Conservation (phyloP, 2,888 invertebrate genomes). For the Caprella mutica region DNA sequence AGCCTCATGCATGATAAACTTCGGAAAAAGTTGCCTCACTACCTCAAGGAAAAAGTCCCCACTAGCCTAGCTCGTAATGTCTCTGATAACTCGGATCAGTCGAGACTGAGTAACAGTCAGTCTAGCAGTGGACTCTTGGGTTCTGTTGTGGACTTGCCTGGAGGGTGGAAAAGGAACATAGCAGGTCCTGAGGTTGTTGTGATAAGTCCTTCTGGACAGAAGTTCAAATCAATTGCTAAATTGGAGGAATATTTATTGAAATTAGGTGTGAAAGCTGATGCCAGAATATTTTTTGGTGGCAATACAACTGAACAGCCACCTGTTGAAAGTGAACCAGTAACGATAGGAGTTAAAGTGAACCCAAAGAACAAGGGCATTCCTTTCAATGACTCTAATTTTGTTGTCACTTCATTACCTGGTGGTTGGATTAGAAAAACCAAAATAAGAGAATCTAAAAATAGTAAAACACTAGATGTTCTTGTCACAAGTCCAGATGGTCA, state of each 20-base stretch:
- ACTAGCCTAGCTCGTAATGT: conserved; percentile 29
- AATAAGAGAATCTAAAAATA: conserved; percentile 15
- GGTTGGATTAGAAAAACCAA: conserved; percentile 30
- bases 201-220: conserved; percentile 27
- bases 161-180: conserved; percentile 30
- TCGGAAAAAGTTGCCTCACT: conserved; percentile 22
- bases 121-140: conserved; percentile 18
- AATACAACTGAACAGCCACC: conserved; percentile 10
- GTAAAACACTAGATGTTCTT: conserved; percentile 23
- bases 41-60: conserved; percentile 25
- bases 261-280: conserved; percentile 27
- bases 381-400: conserved; percentile 15
- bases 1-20: conserved; percentile 28
- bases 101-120: neutral
- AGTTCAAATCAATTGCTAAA: conserved; percentile 27
- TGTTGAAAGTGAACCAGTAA: neutral
- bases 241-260: conserved; percentile 28
- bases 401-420: conserved; percentile 29
- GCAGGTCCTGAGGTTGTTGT: conserved; percentile 26
- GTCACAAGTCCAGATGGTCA: conserved; percentile 31
- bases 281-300: conserved; percentile 31
- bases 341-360: neutral
- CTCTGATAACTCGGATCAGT: conserved; percentile 14
- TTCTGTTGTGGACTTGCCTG: conserved; percentile 28
- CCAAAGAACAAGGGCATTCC: neutral